phyloP scores from a whole-genome alignment of 2,113 vertebrate species.

The Bettongia penicillata region DNA sequence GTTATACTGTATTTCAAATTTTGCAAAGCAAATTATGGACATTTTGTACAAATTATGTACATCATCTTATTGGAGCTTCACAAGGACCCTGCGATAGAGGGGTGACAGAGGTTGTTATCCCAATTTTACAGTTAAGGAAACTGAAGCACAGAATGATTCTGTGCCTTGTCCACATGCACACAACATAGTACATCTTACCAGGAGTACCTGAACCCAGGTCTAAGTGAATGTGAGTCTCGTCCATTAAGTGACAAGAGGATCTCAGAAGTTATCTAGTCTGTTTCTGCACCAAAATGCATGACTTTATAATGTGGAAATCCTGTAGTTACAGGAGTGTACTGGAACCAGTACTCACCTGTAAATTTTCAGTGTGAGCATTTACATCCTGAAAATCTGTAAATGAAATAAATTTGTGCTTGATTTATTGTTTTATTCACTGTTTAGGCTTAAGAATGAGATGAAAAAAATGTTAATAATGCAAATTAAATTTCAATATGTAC shows the following conservation, averaged over 20 bases:
- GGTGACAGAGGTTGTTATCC: not conserved
- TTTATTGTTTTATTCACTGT: not conserved
- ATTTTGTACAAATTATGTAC: not conserved
- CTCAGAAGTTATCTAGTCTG: not conserved
- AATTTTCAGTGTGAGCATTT: not conserved
- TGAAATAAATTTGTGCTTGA: not conserved
- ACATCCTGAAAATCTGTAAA: not conserved
- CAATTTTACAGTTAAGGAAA: not conserved
- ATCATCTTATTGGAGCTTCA: not conserved
- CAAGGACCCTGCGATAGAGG: not conserved
- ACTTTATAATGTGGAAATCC: not conserved
- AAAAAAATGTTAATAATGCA: not conserved
- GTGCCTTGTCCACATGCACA: not conserved
- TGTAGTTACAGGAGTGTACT: too few relatives aligned
- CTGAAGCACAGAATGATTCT: not conserved
- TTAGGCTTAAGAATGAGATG: not conserved
- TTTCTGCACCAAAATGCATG: not conserved
- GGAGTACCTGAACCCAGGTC: not conserved
- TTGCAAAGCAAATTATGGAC: not conserved
- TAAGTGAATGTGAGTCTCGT: not conserved
- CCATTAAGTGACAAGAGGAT: not conserved
- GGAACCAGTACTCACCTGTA: not conserved
- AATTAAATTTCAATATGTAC: not conserved
- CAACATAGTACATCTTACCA: not conserved
- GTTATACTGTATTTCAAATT: not conserved